Base-by-base conservation (phyloP, 1,140 invertebrate species). In the Magallana gigas region DNA sequence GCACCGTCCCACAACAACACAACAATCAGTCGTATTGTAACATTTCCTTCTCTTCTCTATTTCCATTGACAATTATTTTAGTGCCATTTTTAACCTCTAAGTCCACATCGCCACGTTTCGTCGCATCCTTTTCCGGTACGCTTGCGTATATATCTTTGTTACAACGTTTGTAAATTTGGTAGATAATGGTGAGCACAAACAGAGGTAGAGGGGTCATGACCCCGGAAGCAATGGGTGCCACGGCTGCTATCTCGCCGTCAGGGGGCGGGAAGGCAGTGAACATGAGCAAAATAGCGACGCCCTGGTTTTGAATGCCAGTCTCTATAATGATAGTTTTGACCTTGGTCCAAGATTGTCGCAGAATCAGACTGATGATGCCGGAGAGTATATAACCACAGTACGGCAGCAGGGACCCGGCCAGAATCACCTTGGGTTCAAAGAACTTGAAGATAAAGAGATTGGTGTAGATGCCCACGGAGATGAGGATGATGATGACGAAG, bases 191-290 rank as follows among this genome's bases (percentile, higher is more conserved):
- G 3, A 91, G n/a, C 2, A 91, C 58, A 58, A 92, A 95, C 85
- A 99, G 95, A 0, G 98, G 98, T 56, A 99, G 92, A 23, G 98
- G 98, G 1, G 98, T 99, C 97, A 99, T 98, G 58, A 98, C 97
- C 16, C 98, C 98, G 56, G 97, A 97, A n/a, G 94, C 93, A 8
- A 95, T 91, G 0, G 95, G 92, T 0, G 93, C 92, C n/a, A 95
- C 94, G 8, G 94, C 92, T 1, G 95, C 93, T 59, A 95, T 85
- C 57, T 95, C 95, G 0, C 95, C 94, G 62, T 95, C 93, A 0
- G 95, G 95, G 56, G 93, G 93, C 0, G 94, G 94, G 71, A 96
- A 92, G 6, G 95, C 94, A 29, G 93, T 90, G 81, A 94, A 90
- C 88, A 96, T 90, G 58, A 96, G 87, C n/a, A 96, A 88, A 82